Percentiles rank a stretch among this genome's conserved stretches.
Conservation (phyloP, 2,113 vertebrate species). For the Promerops cafer region DNA sequence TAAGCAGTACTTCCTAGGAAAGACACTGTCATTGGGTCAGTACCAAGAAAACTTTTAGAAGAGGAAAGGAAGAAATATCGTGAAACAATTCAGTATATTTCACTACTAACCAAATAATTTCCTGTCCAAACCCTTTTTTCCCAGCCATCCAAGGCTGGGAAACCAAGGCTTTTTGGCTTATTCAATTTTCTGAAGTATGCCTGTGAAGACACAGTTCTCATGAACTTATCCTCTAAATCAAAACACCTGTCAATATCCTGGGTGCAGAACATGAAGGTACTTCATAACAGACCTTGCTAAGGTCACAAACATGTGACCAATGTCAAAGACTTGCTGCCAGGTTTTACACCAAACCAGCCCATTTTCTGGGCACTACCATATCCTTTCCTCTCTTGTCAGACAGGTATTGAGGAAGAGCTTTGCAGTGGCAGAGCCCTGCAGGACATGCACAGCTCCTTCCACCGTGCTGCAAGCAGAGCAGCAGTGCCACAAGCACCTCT, state of each 20-base stretch:
- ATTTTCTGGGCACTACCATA: background rate
- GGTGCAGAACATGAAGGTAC: background rate
- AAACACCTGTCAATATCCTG: background rate
- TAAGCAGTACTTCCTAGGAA: background rate
- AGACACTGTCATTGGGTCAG: background rate
- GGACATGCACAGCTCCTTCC: background rate
- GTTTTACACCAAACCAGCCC: background rate
- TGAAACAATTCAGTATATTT: background rate
- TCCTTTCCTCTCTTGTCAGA: background rate
- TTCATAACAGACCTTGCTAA: background rate
- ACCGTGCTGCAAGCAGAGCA: accelerated
- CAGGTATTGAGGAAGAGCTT: background rate
- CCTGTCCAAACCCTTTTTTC: background rate
- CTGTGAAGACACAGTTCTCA: background rate
- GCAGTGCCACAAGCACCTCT: background rate
- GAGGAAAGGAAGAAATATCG: background rate
- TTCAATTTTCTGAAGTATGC: background rate
- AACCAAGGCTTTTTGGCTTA: background rate
- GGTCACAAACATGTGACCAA: background rate
- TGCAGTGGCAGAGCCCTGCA: background rate
- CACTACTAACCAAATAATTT: background rate
- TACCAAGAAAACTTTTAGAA: background rate
- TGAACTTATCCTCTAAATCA: background rate
- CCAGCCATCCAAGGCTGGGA: background rate
- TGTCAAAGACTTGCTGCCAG: background rate